A percentile compares a stretch with the other conserved stretches of the same genome.
Conservation (phyloP, 2,113 vertebrate genomes). For the Manacus vitellinus region DNA sequence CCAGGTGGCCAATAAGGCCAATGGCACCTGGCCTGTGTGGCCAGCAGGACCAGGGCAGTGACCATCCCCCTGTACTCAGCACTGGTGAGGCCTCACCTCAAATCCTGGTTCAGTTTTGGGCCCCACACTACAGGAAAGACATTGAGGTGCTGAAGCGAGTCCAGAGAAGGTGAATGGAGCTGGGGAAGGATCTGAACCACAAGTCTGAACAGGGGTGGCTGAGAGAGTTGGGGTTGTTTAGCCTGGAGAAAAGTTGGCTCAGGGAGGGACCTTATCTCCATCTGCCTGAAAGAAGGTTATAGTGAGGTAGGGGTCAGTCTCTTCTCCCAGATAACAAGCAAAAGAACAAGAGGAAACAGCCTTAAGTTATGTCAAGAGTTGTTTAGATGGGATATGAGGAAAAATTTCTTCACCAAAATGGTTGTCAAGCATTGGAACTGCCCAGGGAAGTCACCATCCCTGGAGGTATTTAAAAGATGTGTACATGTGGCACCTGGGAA, state of each 20-base stretch:
- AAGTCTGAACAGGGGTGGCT: background rate
- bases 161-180: background rate
- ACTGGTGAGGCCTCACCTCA: background rate
- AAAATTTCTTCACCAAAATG: background rate
- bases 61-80: no score
- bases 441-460: background rate
- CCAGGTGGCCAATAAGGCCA: background rate
- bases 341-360: background rate
- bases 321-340: background rate
- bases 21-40: background rate
- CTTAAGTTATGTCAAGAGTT: background rate
- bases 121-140: accelerated
- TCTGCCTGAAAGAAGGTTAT: background rate
- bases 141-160: accelerated
- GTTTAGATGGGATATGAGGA: background rate
- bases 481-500: background rate
- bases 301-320: background rate
- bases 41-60: background rate
- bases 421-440: background rate
- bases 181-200: background rate
- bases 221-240: background rate
- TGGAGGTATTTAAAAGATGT: background rate
- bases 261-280: background rate
- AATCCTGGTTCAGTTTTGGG: background rate
- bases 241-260: background rate